These are phyloP conservation scores for Malurus splendens DNA, from an alignment of 2,797 vertebrate species.

Conservation along the genomic window DNA sequence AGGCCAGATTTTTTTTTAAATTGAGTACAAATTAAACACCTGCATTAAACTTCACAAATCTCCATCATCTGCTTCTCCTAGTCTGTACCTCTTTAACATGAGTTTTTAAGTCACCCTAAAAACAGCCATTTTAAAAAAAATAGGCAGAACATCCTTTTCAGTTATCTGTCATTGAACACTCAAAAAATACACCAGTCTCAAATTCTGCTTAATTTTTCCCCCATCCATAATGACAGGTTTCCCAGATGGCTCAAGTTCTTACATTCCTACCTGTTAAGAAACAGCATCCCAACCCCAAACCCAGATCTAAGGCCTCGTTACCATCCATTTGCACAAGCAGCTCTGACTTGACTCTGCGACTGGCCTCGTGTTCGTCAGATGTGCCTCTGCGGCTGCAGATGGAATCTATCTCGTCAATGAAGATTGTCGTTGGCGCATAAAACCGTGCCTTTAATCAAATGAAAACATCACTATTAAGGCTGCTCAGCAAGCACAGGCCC, in stretches of 20 bases:
- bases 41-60: neutral
- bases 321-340: conserved; percentile 98
- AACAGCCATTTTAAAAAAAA: neutral
- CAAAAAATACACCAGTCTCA: neutral
- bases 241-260: neutral
- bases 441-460: conserved; percentile 83
- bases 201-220: neutral
- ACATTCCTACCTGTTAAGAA: neutral
- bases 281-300: neutral
- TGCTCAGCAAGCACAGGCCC: neutral
- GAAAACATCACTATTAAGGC: conserved; percentile 18
- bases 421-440: conserved; percentile 96
- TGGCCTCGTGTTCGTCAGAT: conserved; percentile 94
- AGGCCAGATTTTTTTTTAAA: neutral
- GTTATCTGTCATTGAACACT: neutral
- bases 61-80: neutral
- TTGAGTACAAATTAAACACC: neutral
- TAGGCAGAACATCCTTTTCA: neutral
- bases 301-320: conserved; percentile 60
- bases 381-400: conserved; percentile 94
- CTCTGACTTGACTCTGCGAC: conserved; percentile 95
- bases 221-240: neutral
- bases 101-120: neutral
- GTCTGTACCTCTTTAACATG: neutral
- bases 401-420: conserved; percentile 97